phyloP scores from a whole-genome alignment of 2,113 vertebrate genomes.

The Polypterus senegalus region DNA sequence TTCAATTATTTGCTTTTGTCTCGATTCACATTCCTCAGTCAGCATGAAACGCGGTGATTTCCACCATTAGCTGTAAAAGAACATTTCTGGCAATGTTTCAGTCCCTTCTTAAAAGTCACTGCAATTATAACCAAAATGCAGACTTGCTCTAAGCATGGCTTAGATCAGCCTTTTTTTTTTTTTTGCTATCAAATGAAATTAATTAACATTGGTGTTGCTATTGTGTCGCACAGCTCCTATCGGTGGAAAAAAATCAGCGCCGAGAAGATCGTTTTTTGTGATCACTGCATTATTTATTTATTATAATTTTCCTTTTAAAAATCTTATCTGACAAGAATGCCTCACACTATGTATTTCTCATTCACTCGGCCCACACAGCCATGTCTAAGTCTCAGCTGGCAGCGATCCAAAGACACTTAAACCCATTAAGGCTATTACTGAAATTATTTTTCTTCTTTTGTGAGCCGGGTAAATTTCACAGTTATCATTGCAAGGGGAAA shows the following conservation, averaged over 20 bases:
- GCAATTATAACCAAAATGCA: constrained; percentile 41
- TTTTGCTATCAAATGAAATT: constrained; percentile 46
- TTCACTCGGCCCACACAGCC: constrained; percentile 39
- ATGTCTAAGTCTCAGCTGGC: constrained; percentile 54
- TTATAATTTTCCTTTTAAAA: constrained; percentile 26
- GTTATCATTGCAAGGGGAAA: constrained; percentile 53
- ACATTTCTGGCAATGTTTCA: constrained; percentile 29
- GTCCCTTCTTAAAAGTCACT: constrained; percentile 34
- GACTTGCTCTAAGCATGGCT: constrained; percentile 30
- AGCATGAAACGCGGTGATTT: constrained; percentile 2
- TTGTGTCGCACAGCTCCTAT: constrained; percentile 36
- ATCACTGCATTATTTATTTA: constrained; percentile 28
- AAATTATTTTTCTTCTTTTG: constrained; percentile 71
- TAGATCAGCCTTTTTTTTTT: constrained; percentile 31
- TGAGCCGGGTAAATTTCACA: constrained; percentile 68
- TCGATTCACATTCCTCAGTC: neutral
- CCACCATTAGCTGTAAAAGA: constrained; percentile 7
- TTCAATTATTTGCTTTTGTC: no score
- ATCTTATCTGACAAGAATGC: constrained; percentile 34
- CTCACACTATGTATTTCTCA: constrained; percentile 22
- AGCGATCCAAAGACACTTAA: constrained; percentile 62
- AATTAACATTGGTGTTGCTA: constrained; percentile 55
- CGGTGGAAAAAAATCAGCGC: constrained; percentile 39
- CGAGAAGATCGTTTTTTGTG: constrained; percentile 30
- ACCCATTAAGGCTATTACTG: constrained; percentile 68